These are phyloP conservation scores for Himalopsyche tibetana DNA, from an alignment of 2,888 invertebrate genomes.

Conservation along the genomic window DNA sequence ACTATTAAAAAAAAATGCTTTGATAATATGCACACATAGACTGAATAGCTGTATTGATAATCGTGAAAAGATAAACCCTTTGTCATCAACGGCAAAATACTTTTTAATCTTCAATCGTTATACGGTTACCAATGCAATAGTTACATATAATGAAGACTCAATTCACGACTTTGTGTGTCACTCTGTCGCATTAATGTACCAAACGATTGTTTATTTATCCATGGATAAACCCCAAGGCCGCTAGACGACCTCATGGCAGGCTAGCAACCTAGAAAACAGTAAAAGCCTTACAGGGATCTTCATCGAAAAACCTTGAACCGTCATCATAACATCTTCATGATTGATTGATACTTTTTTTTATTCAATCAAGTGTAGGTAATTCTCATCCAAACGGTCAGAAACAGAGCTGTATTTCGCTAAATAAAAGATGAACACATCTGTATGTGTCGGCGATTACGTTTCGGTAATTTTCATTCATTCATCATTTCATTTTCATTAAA, in stretches of 20 bases:
- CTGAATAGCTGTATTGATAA: too few relatives aligned
- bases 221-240: constrained; percentile 15
- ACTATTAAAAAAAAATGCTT: too few relatives aligned
- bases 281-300: constrained; percentile 22
- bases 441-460: too few relatives aligned
- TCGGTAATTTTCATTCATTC: too few relatives aligned
- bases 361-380: neutral
- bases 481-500: too few relatives aligned
- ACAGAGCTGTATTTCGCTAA: neutral
- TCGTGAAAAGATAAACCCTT: too few relatives aligned
- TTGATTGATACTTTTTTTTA: constrained; percentile 24
- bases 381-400: neutral
- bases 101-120: too few relatives aligned
- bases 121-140: neutral
- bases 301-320: neutral
- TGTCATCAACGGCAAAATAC: too few relatives aligned
- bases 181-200: neutral
- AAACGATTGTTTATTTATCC: constrained; percentile 30
- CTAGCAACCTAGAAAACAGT: constrained; percentile 20
- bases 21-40: too few relatives aligned
- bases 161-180: constrained; percentile 1
- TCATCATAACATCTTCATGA: constrained; percentile 1
- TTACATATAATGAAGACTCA: neutral
- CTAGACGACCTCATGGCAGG: neutral
- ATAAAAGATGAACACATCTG: neutral